These are phyloP conservation scores for Tetrapedia diversipes DNA, from an alignment of 2,888 invertebrate species.

Conservation along the genomic window DNA sequence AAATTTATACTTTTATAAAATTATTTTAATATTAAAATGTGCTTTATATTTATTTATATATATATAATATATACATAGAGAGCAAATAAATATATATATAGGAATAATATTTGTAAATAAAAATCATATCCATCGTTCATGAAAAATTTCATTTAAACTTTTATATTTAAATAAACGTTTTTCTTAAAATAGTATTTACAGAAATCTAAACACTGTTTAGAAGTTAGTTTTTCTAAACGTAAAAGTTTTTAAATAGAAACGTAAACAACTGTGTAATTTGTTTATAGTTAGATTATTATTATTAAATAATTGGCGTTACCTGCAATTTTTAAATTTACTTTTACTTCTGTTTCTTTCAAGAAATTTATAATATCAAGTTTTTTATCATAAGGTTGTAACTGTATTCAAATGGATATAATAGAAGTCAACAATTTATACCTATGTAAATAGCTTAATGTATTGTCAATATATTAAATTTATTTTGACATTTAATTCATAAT, in stretches of 20 bases:
- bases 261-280: too few species aligned
- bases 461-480: not conserved
- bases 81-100: not conserved
- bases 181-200: not conserved
- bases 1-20: not conserved
- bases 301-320: not conserved
- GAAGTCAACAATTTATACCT: not conserved
- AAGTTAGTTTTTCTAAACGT: not conserved
- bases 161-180: not conserved
- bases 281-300: not conserved
- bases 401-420: too few species aligned
- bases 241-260: not conserved
- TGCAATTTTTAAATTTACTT: not conserved
- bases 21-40: conserved; percentile 1
- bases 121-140: too few species aligned
- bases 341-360: too few species aligned
- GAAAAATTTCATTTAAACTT: too few species aligned
- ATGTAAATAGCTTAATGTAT: not conserved
- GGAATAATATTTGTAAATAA: not conserved
- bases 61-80: not conserved
- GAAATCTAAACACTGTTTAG: not conserved
- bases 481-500: not conserved
- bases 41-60: not conserved
- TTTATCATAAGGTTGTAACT: not conserved
- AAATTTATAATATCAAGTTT: not conserved